phyloP scores from a whole-genome alignment of 2,113 vertebrate genomes.

The Stictonetta naevosa region DNA sequence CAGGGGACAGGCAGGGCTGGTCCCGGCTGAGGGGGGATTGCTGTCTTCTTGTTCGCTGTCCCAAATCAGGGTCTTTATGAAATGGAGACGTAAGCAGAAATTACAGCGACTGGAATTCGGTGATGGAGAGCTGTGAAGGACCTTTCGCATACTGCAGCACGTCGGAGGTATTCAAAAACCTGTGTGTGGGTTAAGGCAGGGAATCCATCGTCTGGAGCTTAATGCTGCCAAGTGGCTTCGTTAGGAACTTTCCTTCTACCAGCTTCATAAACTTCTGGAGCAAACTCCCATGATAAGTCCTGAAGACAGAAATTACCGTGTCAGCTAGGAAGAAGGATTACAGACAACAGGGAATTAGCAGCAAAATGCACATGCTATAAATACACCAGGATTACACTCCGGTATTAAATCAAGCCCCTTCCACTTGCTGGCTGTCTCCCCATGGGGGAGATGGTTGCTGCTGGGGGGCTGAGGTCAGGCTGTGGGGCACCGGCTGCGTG shows the following conservation, averaged over 20 bases:
- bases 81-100: not conserved
- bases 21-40: too few relatives aligned
- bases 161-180: not conserved
- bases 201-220: constrained; percentile 30
- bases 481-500: too few relatives aligned
- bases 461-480: too few relatives aligned
- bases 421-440: not conserved
- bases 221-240: constrained; percentile 4
- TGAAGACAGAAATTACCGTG: constrained; percentile 42
- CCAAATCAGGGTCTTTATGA: not conserved
- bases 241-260: constrained; percentile 55
- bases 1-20: not conserved
- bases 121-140: accelerated
- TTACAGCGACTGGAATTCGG: not conserved
- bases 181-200: constrained; percentile 26
- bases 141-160: accelerated
- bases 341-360: constrained; percentile 53
- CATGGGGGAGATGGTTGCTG: too few relatives aligned
- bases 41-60: not conserved
- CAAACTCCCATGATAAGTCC: constrained; percentile 2
- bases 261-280: constrained; percentile 54
- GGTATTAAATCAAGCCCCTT: not conserved
- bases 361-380: constrained; percentile 27
- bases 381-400: constrained; percentile 21
- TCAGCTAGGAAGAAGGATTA: constrained; percentile 66